phyloP scores from a whole-genome alignment of 2,888 invertebrate genomes.

The Tetropium fuscum region DNA sequence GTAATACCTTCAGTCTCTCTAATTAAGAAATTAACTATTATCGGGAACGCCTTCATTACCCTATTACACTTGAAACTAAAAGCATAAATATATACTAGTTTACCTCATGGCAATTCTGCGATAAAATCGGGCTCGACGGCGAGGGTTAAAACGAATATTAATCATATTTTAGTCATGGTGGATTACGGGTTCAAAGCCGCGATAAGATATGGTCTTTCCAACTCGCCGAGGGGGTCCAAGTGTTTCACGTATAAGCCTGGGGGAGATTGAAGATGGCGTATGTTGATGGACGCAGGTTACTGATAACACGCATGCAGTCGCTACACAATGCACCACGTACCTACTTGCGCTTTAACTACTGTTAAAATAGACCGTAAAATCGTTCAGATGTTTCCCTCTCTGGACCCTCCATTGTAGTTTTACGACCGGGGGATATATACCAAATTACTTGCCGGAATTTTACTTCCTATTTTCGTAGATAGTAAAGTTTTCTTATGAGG shows the following conservation, averaged over 20 bases:
- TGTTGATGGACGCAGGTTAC: conserved; percentile 21
- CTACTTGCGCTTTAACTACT: conserved; percentile 30
- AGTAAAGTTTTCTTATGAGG: conserved; percentile 10
- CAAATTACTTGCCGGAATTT: conserved; percentile 20
- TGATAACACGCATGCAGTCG: conserved; percentile 17
- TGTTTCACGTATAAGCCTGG: conserved; percentile 33
- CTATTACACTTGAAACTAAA: conserved; percentile 23
- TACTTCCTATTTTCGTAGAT: conserved; percentile 19
- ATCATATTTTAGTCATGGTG: conserved; percentile 59
- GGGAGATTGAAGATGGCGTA: conserved; percentile 46
- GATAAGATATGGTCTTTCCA: conserved; percentile 53
- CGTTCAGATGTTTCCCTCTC: conserved; percentile 8
- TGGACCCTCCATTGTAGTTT: conserved; percentile 19
- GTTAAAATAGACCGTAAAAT: conserved; percentile 29
- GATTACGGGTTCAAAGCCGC: conserved; percentile 55
- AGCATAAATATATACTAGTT: conserved; percentile 33
- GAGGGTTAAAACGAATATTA: conserved; percentile 56
- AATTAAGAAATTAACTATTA: conserved; percentile 37
- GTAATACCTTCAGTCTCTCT: conserved; percentile 27
- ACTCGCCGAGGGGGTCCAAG: conserved; percentile 35
- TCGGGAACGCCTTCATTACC: conserved; percentile 30
- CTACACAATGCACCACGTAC: conserved; percentile 31
- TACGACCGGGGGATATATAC: conserved; percentile 20
- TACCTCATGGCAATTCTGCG: conserved; percentile 30
- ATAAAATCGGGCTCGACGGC: conserved; percentile 12